Evolutionary conservation across 1,140 invertebrate species (phyloP).

Genomic region (Antheraea pernyi): DNA sequence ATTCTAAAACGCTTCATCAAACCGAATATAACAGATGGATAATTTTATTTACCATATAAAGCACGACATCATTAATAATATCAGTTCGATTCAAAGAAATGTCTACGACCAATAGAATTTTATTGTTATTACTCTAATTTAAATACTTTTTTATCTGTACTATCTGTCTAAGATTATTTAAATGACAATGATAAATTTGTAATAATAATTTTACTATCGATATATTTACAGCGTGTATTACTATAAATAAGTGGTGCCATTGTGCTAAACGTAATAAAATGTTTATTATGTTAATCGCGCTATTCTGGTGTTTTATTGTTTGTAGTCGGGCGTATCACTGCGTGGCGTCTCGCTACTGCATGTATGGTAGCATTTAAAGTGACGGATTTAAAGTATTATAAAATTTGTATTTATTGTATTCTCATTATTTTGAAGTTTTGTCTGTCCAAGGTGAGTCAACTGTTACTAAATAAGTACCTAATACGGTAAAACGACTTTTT

Average conservation of each 20-base stretch:
- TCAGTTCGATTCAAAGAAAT: not conserved
- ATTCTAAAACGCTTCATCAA: not conserved
- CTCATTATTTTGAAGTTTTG: too few relatives aligned
- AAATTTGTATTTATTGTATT: too few relatives aligned
- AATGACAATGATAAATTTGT: not conserved
- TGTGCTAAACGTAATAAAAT: constrained; percentile 1
- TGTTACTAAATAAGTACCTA: too few relatives aligned
- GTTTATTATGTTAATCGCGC: not conserved
- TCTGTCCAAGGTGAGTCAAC: too few relatives aligned
- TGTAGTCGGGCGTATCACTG: not conserved
- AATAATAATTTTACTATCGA: not conserved
- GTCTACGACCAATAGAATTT: not conserved
- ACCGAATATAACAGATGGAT: not conserved
- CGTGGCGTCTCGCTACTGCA: not conserved
- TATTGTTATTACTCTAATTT: not conserved
- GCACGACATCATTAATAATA: not conserved
- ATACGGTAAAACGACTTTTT: too few relatives aligned
- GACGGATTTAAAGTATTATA: too few relatives aligned
- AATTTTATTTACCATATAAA: not conserved
- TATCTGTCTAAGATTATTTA: constrained; percentile 1
- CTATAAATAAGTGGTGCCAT: not conserved
- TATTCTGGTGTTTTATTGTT: constrained; percentile 2
- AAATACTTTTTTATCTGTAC: not conserved
- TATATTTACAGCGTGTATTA: not conserved
- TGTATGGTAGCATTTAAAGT: not conserved